Evolutionary conservation across 2,797 vertebrate species (phyloP).

Genomic region (Neosilurus mollespiculum): DNA sequence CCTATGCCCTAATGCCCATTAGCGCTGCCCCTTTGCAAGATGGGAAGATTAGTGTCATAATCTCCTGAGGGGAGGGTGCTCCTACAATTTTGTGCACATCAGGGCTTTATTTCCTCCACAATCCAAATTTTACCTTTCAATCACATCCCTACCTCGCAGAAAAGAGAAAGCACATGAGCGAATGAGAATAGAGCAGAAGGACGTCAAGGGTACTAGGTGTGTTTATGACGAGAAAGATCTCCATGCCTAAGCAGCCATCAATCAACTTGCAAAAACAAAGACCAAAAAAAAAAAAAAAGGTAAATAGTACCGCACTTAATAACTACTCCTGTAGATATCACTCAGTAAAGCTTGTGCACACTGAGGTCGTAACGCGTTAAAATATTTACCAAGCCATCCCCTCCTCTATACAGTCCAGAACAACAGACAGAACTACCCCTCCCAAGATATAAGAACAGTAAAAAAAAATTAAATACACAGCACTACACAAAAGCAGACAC

Average conservation of each 20-base stretch:
- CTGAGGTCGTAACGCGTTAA: conserved; percentile 36
- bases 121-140: conserved; percentile 60
- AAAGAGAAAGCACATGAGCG: conserved; percentile 1
- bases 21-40: background rate
- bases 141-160: conserved; percentile 15
- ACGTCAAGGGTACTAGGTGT: background rate
- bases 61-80: background rate
- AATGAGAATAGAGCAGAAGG: background rate
- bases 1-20: background rate
- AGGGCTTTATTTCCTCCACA: conserved; percentile 69
- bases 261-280: conserved; percentile 2
- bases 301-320: background rate
- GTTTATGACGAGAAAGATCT: background rate
- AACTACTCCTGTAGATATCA: conserved; percentile 2
- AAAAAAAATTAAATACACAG: conserved; percentile 31
- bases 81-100: conserved; percentile 57
- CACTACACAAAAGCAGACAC: conserved; percentile 41
- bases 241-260: background rate
- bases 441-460: conserved; percentile 13
- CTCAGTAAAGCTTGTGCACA: background rate
- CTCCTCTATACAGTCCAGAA: conserved; percentile 33
- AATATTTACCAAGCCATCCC: conserved; percentile 48
- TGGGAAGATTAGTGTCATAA: background rate
- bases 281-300: conserved; percentile 1
- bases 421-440: conserved; percentile 45